A percentile compares a stretch with the other conserved stretches of the same genome.
Evolutionary conservation across 2,797 vertebrate genomes (phyloP).

Genomic region (Chelmon rostratus): DNA sequence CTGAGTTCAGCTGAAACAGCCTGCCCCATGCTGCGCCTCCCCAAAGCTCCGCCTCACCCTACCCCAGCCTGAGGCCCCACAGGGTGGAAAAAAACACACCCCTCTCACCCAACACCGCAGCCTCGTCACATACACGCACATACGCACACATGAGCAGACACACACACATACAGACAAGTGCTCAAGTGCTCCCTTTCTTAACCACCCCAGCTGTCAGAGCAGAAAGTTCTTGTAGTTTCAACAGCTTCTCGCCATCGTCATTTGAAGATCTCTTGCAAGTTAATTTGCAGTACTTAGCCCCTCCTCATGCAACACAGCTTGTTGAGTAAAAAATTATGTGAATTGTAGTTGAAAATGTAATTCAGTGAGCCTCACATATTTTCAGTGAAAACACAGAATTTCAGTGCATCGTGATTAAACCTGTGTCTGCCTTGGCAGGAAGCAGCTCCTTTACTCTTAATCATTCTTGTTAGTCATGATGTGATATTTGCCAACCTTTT

Average conservation of each 20-base stretch:
- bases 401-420: background rate
- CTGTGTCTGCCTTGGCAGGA: background rate
- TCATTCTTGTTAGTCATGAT: background rate
- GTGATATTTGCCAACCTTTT: background rate
- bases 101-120: conserved; percentile 78
- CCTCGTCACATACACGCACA: conserved; percentile 58
- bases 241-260: conserved; percentile 36
- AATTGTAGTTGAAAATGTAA: background rate
- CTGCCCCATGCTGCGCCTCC: conserved; percentile 79
- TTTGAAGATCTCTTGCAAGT: conserved; percentile 15
- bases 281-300: background rate
- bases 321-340: background rate
- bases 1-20: conserved; percentile 84
- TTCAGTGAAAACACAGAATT: background rate
- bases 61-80: conserved; percentile 83
- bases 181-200: conserved; percentile 62
- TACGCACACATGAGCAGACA: conserved; percentile 45
- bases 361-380: background rate
- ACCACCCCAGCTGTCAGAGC: conserved; percentile 67
- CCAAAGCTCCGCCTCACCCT: conserved; percentile 76
- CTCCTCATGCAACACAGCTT: background rate
- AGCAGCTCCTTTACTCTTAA: background rate
- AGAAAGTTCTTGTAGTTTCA: conserved; percentile 41
- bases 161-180: conserved; percentile 51
- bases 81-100: conserved; percentile 85